These are phyloP conservation scores for Omphaloscelis lunosa DNA, from an alignment of 2,888 invertebrate genomes.

Conservation along the genomic window DNA sequence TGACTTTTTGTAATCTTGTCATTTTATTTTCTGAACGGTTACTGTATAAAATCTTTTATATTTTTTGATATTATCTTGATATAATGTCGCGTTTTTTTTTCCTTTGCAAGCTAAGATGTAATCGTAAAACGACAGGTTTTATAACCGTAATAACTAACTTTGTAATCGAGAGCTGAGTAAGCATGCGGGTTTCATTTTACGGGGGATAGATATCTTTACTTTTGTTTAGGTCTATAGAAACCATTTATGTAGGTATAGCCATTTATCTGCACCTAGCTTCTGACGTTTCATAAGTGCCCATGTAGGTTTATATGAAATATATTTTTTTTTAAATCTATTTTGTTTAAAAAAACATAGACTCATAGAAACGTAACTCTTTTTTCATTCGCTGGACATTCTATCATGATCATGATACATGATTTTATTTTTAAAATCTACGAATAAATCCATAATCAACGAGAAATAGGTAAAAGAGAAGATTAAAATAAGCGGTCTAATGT, in stretches of 20 bases:
- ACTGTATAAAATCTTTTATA: slow-evolving; percentile 31
- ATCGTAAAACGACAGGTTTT: slow-evolving; percentile 59
- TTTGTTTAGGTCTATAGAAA: slow-evolving; percentile 20
- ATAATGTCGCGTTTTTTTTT: slow-evolving; percentile 25
- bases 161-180: slow-evolving; percentile 63
- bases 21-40: slow-evolving; percentile 40
- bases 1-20: slow-evolving; percentile 40
- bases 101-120: slow-evolving; percentile 40
- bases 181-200: slow-evolving; percentile 65
- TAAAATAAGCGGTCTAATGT: slow-evolving; percentile 50
- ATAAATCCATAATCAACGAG: not conserved
- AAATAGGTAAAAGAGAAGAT: slow-evolving; percentile 14
- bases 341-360: not conserved
- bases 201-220: slow-evolving; percentile 40
- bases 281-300: no score
- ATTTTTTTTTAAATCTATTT: no score
- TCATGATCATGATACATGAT: not conserved
- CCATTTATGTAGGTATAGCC: no score
- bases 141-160: slow-evolving; percentile 66
- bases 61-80: slow-evolving; percentile 25
- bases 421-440: not conserved
- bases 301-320: no score
- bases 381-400: not conserved
- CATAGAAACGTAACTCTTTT: not conserved
- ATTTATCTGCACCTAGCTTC: no score